Evolutionary conservation across 2,888 invertebrate genomes (phyloP).

Genomic region (Drosophila acutilabella): DNA sequence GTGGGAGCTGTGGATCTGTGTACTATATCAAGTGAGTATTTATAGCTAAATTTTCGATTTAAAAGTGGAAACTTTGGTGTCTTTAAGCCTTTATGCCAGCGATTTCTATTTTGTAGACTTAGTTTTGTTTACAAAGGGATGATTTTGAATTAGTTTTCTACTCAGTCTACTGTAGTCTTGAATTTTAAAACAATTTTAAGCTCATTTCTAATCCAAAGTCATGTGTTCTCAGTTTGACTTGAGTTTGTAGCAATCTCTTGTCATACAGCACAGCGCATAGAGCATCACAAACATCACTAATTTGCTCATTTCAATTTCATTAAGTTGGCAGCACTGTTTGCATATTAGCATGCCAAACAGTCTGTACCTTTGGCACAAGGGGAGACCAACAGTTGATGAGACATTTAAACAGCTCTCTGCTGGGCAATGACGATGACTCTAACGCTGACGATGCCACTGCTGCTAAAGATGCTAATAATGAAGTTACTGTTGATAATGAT

Average conservation of each 20-base stretch:
- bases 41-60: too few relatives aligned
- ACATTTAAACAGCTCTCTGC: constrained; percentile 73
- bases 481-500: constrained; percentile 19
- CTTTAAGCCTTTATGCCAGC: too few relatives aligned
- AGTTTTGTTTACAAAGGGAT: background rate
- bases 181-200: background rate
- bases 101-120: constrained; percentile 4
- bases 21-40: too few relatives aligned
- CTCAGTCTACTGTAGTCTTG: too few relatives aligned
- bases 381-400: constrained; percentile 57
- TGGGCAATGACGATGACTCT: constrained; percentile 44
- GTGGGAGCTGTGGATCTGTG: too few relatives aligned
- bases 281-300: constrained; percentile 56
- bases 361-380: constrained; percentile 23
- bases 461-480: constrained; percentile 22
- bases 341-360: constrained; percentile 77
- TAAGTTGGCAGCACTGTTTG: constrained; percentile 78
- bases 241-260: background rate
- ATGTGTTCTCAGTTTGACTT: background rate
- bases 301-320: constrained; percentile 79
- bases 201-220: background rate
- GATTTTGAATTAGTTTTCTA: too few relatives aligned
- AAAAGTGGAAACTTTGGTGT: too few relatives aligned
- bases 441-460: constrained; percentile 22
- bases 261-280: constrained; percentile 10